Conservation (phyloP, 2,113 vertebrate genomes). For the Macquaria ambigua region DNA sequence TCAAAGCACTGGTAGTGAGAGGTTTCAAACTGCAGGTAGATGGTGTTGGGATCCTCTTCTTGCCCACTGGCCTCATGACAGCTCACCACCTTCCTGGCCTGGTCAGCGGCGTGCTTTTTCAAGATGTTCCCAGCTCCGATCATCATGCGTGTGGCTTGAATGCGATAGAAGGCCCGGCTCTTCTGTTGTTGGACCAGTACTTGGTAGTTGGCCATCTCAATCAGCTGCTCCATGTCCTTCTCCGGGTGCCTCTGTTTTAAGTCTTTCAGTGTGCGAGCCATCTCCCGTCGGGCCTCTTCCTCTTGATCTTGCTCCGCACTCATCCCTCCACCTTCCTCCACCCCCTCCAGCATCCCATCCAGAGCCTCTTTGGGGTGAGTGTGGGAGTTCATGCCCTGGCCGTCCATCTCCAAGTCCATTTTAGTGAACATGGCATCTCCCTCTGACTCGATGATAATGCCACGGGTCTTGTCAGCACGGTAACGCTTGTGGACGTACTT, state of each 20-base stretch:
- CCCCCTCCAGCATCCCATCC: slow-evolving; percentile 84
- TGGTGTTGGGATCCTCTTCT: slow-evolving; percentile 86
- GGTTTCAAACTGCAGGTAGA: slow-evolving; percentile 87
- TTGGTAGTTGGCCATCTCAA: slow-evolving; percentile 91
- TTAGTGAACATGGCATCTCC: slow-evolving; percentile 87
- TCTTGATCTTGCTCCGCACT: slow-evolving; percentile 80
- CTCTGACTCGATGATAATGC: slow-evolving; percentile 88
- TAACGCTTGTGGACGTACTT: slow-evolving; percentile 89
- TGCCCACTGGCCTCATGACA: slow-evolving; percentile 85
- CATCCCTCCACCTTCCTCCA: slow-evolving; percentile 81
- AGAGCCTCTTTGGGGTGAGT: slow-evolving; percentile 83
- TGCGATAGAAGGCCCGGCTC: slow-evolving; percentile 90
- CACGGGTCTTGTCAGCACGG: slow-evolving; percentile 85
- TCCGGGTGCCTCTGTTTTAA: slow-evolving; percentile 88
- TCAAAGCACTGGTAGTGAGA: slow-evolving; percentile 90
- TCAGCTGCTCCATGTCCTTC: slow-evolving; percentile 90
- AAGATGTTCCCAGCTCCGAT: slow-evolving; percentile 90
- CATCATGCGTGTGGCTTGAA: slow-evolving; percentile 91
- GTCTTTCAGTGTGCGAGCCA: slow-evolving; percentile 88
- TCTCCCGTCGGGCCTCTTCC: slow-evolving; percentile 86
- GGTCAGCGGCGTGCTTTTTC: slow-evolving; percentile 89
- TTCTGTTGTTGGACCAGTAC: slow-evolving; percentile 89
- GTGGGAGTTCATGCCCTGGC: slow-evolving; percentile 83
- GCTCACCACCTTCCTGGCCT: slow-evolving; percentile 88
- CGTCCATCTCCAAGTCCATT: slow-evolving; percentile 88